phyloP scores from a whole-genome alignment of 2,888 invertebrate genomes.

The Adela reaumurella region DNA sequence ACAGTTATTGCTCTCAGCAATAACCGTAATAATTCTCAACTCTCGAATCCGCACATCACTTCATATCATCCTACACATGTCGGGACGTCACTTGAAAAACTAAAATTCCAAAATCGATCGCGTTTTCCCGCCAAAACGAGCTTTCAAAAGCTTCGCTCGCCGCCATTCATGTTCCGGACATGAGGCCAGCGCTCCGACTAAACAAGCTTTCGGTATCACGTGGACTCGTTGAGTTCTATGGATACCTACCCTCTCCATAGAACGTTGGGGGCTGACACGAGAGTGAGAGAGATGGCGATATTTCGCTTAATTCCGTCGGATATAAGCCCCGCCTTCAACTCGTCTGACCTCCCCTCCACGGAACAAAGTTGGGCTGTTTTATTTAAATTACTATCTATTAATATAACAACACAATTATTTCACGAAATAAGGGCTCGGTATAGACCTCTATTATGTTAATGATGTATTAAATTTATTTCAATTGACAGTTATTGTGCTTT shows the following conservation, averaged over 20 bases:
- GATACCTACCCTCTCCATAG: neutral
- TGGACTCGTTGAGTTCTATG: neutral
- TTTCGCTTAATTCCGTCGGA: conserved; percentile 25
- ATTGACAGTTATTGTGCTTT: conserved; percentile 13
- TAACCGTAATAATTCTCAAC: conserved; percentile 43
- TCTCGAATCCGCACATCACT: conserved; percentile 34
- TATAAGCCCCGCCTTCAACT: conserved; percentile 40
- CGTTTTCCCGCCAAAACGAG: neutral
- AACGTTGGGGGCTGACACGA: conserved; percentile 9
- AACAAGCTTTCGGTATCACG: neutral
- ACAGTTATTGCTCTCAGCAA: conserved; percentile 48
- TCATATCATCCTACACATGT: conserved; percentile 7
- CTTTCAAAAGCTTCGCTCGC: neutral
- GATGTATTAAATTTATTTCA: conserved; percentile 46
- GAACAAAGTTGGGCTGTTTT: conserved; percentile 51
- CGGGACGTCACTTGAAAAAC: neutral
- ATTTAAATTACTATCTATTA: conserved; percentile 55
- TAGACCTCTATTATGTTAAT: conserved; percentile 29
- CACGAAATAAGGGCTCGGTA: conserved; percentile 49
- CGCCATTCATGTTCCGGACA: neutral
- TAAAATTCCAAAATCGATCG: neutral
- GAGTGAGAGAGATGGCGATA: conserved; percentile 30
- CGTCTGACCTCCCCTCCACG: conserved; percentile 37
- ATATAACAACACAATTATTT: conserved; percentile 57
- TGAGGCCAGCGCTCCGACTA: neutral